Evolutionary conservation across 2,888 invertebrate species (phyloP).

Genomic region (Stenurella melanura): DNA sequence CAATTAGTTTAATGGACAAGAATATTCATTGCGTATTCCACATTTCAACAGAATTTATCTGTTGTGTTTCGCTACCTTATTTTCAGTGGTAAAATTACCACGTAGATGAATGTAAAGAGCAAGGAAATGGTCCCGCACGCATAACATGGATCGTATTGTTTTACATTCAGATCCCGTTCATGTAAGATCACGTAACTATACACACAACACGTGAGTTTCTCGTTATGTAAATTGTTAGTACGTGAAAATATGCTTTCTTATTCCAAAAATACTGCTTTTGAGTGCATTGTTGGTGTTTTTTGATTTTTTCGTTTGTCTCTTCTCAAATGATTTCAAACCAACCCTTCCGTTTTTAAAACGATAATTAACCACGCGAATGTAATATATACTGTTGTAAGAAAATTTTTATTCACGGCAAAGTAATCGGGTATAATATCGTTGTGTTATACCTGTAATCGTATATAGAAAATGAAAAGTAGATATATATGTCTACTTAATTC

Average conservation of each 20-base stretch:
- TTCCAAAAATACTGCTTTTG: conserved; percentile 29
- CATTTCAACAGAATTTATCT: conserved; percentile 31
- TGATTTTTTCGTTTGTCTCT: conserved; percentile 19
- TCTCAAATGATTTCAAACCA: not conserved
- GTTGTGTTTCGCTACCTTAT: conserved; percentile 42
- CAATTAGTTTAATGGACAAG: conserved; percentile 30
- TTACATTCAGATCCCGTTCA: conserved; percentile 60
- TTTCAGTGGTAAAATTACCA: conserved; percentile 52
- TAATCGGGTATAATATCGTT: not conserved
- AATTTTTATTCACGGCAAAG: not conserved
- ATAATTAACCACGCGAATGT: not conserved
- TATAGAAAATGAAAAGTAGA: too few species aligned
- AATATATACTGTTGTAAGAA: not conserved
- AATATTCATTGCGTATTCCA: conserved; percentile 33
- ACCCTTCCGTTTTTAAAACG: not conserved
- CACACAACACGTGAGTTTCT: conserved; percentile 64
- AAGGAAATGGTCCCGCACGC: conserved; percentile 57
- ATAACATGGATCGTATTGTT: conserved; percentile 62
- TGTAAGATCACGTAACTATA: conserved; percentile 64
- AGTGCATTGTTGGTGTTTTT: conserved; percentile 29
- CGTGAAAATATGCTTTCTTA: conserved; percentile 59
- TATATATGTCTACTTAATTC: too few species aligned
- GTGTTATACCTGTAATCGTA: too few species aligned
- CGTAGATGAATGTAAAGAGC: conserved; percentile 58
- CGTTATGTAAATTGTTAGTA: conserved; percentile 65